Base-by-base conservation (phyloP, 53 echinoderm and acorn worm species). In the Actinopyga echinites region DNA sequence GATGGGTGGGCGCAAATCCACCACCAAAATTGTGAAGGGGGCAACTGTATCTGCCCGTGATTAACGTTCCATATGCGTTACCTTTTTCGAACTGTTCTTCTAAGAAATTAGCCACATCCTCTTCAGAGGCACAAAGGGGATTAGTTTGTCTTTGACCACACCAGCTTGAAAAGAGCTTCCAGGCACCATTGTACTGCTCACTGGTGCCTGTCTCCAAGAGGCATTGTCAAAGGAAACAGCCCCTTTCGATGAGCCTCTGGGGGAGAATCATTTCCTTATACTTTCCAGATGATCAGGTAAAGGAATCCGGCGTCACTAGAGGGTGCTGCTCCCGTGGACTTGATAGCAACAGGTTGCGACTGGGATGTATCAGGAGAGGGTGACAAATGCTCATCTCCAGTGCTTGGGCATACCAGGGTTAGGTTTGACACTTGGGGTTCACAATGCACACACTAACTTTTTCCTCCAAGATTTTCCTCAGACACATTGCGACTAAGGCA, bases 181-280 rank as follows among this genome's bases (percentile, higher is more conserved):
- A 0, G 29, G 23, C 63, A 62, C 63, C 29, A 5, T 55, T 55
- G 56, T 62, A 0, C 4, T 20, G 8, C 62, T 20, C 1, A 62
- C 2, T 62, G 63, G 63, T 62, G 19, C 23, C 63, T 62, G 5
- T 22, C 63, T n/a, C 23, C 19, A 0, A 62, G 63, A 28, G 63
- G 23, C 11, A 11, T 24, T 62, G 8, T 26, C 6, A 10, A 62
- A 22, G 1, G 63, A 26, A 62, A 62, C 20, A 62, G 63, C 63
- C 23, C 63, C 23, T 62, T 62, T 17, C 63, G 63, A 62, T 62
- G 4, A 4, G 63, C 63, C 63, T 62, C 29, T 28, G 19, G 63
- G 29, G 10, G 63, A 62, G 63, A 62, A 62, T 62, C 4, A 26
- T 17, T 22, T 34, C 61, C 85, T 74, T 74, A 74, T 56, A 85